These are phyloP conservation scores for Carapus acus DNA, from an alignment of 2,797 vertebrate species.

Conservation along the genomic window DNA sequence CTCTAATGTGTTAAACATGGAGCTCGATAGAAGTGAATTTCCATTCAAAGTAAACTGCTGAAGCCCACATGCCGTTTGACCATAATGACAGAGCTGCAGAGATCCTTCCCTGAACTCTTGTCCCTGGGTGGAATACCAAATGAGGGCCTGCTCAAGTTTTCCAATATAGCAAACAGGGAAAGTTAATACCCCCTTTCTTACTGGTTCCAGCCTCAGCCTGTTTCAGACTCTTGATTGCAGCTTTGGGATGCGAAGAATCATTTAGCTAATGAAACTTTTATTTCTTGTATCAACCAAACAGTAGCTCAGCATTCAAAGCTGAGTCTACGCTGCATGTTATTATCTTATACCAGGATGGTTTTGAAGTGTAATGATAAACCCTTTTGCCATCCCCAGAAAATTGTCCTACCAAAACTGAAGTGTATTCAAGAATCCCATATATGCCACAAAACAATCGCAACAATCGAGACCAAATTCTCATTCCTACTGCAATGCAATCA, in stretches of 20 bases:
- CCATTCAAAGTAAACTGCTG: constrained; percentile 50
- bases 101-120: constrained; percentile 41
- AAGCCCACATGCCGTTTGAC: constrained; percentile 49
- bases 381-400: too few relatives aligned
- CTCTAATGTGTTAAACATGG: constrained; percentile 54
- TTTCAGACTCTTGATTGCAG: constrained; percentile 45
- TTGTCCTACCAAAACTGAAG: too few relatives aligned
- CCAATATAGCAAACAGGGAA: constrained; percentile 48
- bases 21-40: constrained; percentile 43
- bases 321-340: constrained; percentile 21
- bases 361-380: too few relatives aligned
- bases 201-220: constrained; percentile 31
- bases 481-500: too few relatives aligned
- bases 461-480: too few relatives aligned
- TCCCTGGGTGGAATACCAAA: constrained; percentile 40
- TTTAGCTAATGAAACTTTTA: constrained; percentile 22
- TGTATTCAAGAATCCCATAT: too few relatives aligned
- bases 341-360: too few relatives aligned
- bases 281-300: constrained; percentile 24
- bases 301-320: constrained; percentile 4
- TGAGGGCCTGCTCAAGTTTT: constrained; percentile 54
- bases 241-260: constrained; percentile 26
- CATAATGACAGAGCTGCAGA: constrained; percentile 59
- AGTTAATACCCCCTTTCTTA: constrained; percentile 51
- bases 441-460: too few relatives aligned